phyloP scores from a whole-genome alignment of 2,888 invertebrate species.

The Parasteatoda lunata region DNA sequence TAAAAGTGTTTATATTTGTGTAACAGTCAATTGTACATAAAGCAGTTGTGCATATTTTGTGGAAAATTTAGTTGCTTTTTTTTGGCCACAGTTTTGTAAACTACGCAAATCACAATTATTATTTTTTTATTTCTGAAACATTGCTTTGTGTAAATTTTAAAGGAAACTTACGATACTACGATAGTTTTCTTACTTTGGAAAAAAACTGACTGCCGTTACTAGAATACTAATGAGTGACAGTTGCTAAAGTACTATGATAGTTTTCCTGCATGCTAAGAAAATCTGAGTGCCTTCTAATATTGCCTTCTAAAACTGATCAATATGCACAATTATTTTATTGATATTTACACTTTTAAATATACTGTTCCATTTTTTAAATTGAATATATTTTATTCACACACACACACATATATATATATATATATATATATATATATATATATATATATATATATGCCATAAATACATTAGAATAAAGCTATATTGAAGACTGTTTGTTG shows the following conservation, averaged over 20 bases:
- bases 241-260: no score
- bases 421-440: slow-evolving; percentile 27
- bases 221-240: no score
- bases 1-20: slow-evolving; percentile 16
- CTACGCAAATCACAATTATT: no score
- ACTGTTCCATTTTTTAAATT: slow-evolving; percentile 11
- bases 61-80: slow-evolving; percentile 10
- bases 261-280: no score
- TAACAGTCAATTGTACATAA: slow-evolving; percentile 25
- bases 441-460: slow-evolving; percentile 42
- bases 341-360: slow-evolving; percentile 6
- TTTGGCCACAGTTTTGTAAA: no score
- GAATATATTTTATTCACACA: slow-evolving; percentile 5
- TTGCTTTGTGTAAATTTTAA: no score
- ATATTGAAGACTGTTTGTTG: slow-evolving; percentile 58
- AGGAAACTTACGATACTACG: no score
- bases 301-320: neutral
- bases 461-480: slow-evolving; percentile 32
- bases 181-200: no score
- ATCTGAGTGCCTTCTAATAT: no score
- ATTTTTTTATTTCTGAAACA: no score
- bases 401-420: slow-evolving; percentile 22
- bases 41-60: slow-evolving; percentile 24
- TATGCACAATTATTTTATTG: slow-evolving; percentile 27
- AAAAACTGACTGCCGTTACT: no score